Base-by-base conservation (phyloP, 1,140 invertebrate genomes). In the Ganaspis sp. region DNA sequence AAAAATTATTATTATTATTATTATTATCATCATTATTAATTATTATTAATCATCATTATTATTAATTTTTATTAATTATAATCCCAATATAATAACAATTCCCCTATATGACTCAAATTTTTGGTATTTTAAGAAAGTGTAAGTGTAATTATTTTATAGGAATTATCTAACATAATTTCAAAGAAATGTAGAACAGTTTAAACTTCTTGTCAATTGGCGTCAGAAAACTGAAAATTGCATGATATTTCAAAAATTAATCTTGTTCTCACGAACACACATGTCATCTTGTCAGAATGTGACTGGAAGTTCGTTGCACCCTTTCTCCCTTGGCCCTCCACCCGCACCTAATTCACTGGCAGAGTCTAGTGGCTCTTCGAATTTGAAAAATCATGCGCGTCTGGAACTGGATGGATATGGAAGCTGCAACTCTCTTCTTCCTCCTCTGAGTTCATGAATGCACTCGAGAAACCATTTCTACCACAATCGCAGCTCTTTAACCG, bases 301-400 rank as follows among this genome's bases (percentile, higher is more conserved):
- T 23, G 23, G 29, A 64, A 64, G 80, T 85, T 85, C 83, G 79
- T 83, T 84, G 84, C 83, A 86, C 84, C 83, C 83, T 78, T 17
- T 73, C 37, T 75, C 74, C 77, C 83, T 84, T 79, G 73, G 78
- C 82, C 78, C 80, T 77, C 75, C 74, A 81, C 79, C 78, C 79
- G 76, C 79, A 77, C 76, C 75, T 79, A 80, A 77, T 81, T 81
- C 75, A 74, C 34, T 45, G 72, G 15, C 73, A 42, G 70, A 75
- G 81, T 86, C 83, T 84, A 86, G 84, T 86, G 83, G 78, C 82
- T 82, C 83, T 84, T 80, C 53, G 77, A 71, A 84, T 84, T 81
- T 80, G 81, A 86, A 82, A 82, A 86, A 82, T 78, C 72, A 73
- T 80, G 58, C 70, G 77, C 15, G 69, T 72, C 40, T 72, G 42